phyloP scores from a whole-genome alignment of 30 jellyfish, hydroid and myxozoan species.

The Sanderia malayensis region DNA sequence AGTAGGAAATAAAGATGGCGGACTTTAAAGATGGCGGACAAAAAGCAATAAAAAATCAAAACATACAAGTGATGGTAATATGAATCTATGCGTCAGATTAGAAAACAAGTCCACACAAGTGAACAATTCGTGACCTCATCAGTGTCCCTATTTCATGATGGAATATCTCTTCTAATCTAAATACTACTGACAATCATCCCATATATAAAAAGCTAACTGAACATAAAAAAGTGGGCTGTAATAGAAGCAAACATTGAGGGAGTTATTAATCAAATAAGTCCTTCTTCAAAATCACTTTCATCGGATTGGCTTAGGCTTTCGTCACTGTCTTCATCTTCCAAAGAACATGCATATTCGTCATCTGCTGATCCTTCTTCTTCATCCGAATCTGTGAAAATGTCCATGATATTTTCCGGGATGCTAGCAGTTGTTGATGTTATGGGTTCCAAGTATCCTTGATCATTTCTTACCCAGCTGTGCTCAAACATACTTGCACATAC shows the following conservation, averaged over 20 bases:
- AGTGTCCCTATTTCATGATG: neutral
- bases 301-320: neutral
- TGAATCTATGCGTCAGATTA: no score
- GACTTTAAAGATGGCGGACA: neutral
- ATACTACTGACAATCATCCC: neutral
- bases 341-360: neutral
- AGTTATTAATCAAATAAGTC: neutral
- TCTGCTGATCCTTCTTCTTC: neutral
- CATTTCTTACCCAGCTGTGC: neutral
- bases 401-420: neutral
- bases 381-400: neutral
- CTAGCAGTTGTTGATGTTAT: neutral
- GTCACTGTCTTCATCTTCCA: neutral
- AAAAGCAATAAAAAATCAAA: no score
- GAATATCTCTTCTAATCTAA: neutral
- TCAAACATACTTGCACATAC: no score
- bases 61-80: neutral
- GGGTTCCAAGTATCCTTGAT: neutral
- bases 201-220: neutral
- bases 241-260: neutral
- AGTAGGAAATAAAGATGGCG: neutral
- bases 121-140: no score
- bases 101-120: no score
- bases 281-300: neutral
- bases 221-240: neutral